Percentiles rank a stretch among this genome's conserved stretches.
Conservation (phyloP, 2,113 vertebrate species). For the Tyrannus savana region DNA sequence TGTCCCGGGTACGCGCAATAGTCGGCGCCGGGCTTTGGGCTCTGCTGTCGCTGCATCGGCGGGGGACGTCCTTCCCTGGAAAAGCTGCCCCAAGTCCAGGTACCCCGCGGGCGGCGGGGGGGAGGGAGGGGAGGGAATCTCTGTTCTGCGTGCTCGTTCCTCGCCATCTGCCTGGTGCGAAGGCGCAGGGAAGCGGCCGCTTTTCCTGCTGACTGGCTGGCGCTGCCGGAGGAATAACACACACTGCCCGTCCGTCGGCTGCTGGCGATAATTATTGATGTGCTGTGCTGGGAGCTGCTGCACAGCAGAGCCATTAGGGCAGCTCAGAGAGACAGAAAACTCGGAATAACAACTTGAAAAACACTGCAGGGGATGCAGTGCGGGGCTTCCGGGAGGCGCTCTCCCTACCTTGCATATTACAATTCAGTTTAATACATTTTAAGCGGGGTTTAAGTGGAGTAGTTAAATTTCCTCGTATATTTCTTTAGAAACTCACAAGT, state of each 20-base stretch:
- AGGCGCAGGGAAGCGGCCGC: neutral
- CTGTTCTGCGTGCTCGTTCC: neutral
- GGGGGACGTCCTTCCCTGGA: neutral
- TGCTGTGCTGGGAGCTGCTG: neutral
- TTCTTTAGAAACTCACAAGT: neutral
- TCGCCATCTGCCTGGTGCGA: neutral
- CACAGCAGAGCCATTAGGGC: neutral
- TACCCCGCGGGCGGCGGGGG: neutral
- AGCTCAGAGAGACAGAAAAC: neutral
- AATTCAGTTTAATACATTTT: neutral
- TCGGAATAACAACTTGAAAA: neutral
- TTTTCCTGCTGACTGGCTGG: neutral
- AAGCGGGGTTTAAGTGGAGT: neutral
- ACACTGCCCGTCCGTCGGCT: neutral
- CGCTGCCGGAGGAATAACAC: accelerated
- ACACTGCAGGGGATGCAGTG: neutral
- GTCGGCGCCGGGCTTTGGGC: neutral
- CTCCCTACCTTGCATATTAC: neutral
- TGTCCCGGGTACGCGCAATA: neutral
- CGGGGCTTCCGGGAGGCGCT: neutral
- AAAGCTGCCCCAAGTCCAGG: neutral
- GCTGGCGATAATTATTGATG: accelerated
- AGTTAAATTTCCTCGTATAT: neutral
- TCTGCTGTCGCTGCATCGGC: neutral
- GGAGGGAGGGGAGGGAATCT: neutral